Percentiles rank a stretch among this genome's conserved stretches.
Evolutionary conservation across 2,113 vertebrate species (phyloP).

Genomic region (Sciurus niger): DNA sequence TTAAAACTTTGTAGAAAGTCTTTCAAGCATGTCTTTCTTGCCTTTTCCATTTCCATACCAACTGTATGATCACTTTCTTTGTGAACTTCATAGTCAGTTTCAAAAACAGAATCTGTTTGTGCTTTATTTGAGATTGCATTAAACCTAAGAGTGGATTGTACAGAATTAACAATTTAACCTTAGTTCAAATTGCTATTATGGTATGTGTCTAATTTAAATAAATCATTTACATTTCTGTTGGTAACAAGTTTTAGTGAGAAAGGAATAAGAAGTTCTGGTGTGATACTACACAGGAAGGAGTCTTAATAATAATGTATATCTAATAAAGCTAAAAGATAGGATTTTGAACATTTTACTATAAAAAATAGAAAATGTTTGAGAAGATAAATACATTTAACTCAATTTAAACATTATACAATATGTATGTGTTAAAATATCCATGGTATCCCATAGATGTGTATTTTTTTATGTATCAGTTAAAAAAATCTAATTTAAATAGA

Average conservation of each 20-base stretch:
- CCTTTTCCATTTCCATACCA: too few species aligned
- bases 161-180: neutral
- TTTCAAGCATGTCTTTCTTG: neutral
- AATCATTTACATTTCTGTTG: neutral
- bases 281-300: neutral
- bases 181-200: neutral
- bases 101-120: neutral
- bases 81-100: neutral
- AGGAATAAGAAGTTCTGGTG: too few species aligned
- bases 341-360: neutral
- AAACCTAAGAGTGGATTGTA: neutral
- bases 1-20: neutral
- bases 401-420: neutral
- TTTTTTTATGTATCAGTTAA: neutral
- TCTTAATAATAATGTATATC: too few species aligned
- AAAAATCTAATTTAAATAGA: neutral
- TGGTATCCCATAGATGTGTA: neutral
- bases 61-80: neutral
- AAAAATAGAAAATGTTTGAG: too few species aligned
- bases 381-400: too few species aligned
- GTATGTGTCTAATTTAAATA: neutral
- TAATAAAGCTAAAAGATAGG: neutral
- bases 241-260: neutral
- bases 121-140: neutral
- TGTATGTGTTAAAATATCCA: neutral